phyloP scores from a whole-genome alignment of 2,113 vertebrate genomes.

The Lanius collurio region DNA sequence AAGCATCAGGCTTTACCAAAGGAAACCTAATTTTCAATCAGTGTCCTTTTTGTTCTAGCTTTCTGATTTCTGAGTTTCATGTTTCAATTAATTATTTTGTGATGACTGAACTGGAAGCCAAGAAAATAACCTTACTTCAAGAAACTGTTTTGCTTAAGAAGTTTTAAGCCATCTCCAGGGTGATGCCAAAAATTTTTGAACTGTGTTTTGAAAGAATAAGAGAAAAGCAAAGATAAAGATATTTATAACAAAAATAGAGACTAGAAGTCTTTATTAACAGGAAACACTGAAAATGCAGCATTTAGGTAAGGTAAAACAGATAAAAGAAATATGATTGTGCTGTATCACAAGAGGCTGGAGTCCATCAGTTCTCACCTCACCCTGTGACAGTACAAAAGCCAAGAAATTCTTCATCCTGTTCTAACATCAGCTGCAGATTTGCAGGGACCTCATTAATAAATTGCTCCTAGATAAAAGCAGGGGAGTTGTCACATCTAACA shows the following conservation, averaged over 20 bases:
- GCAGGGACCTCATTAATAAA: not conserved
- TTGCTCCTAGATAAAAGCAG: not conserved
- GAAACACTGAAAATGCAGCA: not conserved
- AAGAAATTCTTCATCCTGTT: not conserved
- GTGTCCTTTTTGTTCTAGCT: not conserved
- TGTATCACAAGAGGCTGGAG: not conserved
- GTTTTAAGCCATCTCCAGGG: rapidly evolving
- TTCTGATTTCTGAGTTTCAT: not conserved
- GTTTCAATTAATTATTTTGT: not conserved
- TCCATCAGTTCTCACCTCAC: not conserved
- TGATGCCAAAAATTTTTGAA: not conserved
- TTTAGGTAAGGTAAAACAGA: not conserved
- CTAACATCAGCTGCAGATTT: not conserved
- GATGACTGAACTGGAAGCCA: not conserved
- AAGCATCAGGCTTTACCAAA: not conserved
- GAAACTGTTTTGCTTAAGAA: not conserved
- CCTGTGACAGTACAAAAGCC: not conserved
- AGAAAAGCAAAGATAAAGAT: not conserved
- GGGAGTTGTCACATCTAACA: not conserved
- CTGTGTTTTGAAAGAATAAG: not conserved
- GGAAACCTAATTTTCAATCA: not conserved
- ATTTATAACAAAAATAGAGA: not conserved
- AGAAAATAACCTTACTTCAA: not conserved
- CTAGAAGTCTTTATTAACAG: not conserved
- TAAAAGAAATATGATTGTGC: not conserved